Evolutionary conservation across 2,797 vertebrate genomes (phyloP).

Genomic region (Ptychobarbus kaznakovi): DNA sequence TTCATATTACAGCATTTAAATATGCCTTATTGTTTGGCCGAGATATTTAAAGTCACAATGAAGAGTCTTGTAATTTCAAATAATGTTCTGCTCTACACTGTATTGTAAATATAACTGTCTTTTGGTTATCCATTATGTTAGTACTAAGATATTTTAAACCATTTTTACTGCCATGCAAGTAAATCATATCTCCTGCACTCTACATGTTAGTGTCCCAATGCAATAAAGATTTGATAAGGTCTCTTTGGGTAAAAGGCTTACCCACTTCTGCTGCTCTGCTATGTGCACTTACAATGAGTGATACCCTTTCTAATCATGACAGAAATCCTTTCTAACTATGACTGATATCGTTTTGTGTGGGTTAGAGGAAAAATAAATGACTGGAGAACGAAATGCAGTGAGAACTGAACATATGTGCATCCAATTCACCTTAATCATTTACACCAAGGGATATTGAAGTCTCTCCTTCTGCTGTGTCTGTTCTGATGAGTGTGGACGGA

Average conservation of each 20-base stretch:
- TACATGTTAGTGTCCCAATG: conserved; percentile 6
- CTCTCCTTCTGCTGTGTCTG: conserved; percentile 16
- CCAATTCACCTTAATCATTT: conserved; percentile 3
- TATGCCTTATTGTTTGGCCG: too few relatives aligned
- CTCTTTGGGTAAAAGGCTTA: not conserved
- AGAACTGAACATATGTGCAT: conserved; percentile 20
- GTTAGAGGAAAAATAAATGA: not conserved
- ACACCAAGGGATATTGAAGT: conserved; percentile 12
- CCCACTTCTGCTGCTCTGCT: not conserved
- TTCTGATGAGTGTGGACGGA: not conserved
- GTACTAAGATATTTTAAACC: not conserved
- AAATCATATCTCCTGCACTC: not conserved
- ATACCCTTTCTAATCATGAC: conserved; percentile 7
- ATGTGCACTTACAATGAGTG: conserved; percentile 35
- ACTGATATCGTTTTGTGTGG: conserved; percentile 22
- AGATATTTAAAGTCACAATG: too few relatives aligned
- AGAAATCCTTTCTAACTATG: conserved; percentile 22
- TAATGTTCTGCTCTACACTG: not conserved
- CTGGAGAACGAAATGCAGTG: conserved; percentile 16
- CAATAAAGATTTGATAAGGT: not conserved
- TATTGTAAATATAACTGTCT: not conserved
- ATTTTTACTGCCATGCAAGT: not conserved
- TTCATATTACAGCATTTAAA: not conserved
- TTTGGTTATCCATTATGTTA: not conserved
- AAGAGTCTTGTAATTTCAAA: not conserved